A percentile compares a stretch with the other conserved stretches of the same genome.
Evolutionary conservation across 2,797 vertebrate species (phyloP).

Genomic region (Babyrousa celebensis): DNA sequence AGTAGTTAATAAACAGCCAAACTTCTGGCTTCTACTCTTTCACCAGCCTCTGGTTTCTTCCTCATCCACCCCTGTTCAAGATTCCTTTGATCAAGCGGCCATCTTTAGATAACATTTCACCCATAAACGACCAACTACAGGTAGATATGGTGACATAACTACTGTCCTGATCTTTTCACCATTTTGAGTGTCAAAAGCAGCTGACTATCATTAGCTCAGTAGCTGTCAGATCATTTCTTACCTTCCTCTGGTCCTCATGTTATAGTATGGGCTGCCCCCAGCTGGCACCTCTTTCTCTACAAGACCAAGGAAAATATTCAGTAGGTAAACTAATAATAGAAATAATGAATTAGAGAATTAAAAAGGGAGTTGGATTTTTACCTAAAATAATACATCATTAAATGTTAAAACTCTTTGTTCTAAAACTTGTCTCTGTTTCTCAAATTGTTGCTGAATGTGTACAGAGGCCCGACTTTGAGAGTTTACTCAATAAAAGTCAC

Average conservation of each 20-base stretch:
- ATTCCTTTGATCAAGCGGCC: background rate
- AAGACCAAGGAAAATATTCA: background rate
- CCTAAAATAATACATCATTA: background rate
- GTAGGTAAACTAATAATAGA: background rate
- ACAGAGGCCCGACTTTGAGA: background rate
- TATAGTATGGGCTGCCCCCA: background rate
- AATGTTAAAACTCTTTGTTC: background rate
- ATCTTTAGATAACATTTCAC: conserved; percentile 18
- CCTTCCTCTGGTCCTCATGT: background rate
- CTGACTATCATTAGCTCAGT: background rate
- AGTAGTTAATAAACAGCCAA: background rate
- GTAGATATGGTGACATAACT: background rate
- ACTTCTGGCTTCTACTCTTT: background rate
- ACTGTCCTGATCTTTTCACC: conserved; percentile 32
- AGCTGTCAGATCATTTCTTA: background rate
- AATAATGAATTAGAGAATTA: background rate
- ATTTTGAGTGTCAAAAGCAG: conserved; percentile 44
- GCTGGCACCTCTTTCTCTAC: background rate
- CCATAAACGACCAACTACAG: background rate
- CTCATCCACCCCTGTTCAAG: background rate
- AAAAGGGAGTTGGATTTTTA: background rate
- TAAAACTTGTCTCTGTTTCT: background rate
- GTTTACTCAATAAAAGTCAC: background rate
- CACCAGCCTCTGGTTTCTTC: background rate
- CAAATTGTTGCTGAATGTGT: background rate